These are phyloP conservation scores for Panorpa germanica DNA, from an alignment of 2,888 invertebrate species.

Conservation along the genomic window DNA sequence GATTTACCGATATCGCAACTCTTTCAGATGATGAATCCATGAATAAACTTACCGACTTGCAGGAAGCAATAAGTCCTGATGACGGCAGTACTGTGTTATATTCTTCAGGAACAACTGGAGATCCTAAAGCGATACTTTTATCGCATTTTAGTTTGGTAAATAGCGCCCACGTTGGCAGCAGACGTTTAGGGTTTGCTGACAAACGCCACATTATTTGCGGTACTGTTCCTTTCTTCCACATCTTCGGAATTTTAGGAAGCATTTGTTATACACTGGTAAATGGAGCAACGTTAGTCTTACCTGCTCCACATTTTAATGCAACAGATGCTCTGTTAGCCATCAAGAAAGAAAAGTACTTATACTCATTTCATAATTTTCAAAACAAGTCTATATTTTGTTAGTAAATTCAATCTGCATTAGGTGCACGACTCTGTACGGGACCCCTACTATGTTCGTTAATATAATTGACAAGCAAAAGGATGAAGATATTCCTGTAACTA, in stretches of 20 bases:
- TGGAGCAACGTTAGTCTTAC: slow-evolving; percentile 41
- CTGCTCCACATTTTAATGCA: slow-evolving; percentile 37
- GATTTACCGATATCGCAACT: slow-evolving; percentile 24
- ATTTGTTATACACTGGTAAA: slow-evolving; percentile 34
- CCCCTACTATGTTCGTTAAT: slow-evolving; percentile 77
- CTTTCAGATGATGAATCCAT: slow-evolving; percentile 15
- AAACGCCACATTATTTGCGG: slow-evolving; percentile 28
- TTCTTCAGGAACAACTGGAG: slow-evolving; percentile 64
- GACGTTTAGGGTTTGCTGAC: slow-evolving; percentile 23
- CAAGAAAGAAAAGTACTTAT: slow-evolving; percentile 36
- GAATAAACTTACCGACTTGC: slow-evolving; percentile 18
- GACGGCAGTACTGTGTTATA: slow-evolving; percentile 60
- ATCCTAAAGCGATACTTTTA: slow-evolving; percentile 55
- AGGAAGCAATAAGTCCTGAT: slow-evolving; percentile 39
- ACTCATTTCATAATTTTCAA: background rate
- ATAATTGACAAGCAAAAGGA: slow-evolving; percentile 33
- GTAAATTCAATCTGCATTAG: too few species aligned
- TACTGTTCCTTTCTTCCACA: slow-evolving; percentile 68
- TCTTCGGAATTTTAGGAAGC: slow-evolving; percentile 50
- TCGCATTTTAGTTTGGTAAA: slow-evolving; percentile 58
- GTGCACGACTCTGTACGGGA: slow-evolving; percentile 53
- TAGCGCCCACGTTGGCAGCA: slow-evolving; percentile 46
- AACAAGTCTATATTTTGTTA: too few species aligned
- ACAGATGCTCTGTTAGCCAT: slow-evolving; percentile 40
- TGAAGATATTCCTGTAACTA: slow-evolving; percentile 34